Percentiles rank a stretch among this genome's conserved stretches.
phyloP scores from a whole-genome alignment of 2,797 vertebrate genomes.

The Pelobates cultripes region DNA sequence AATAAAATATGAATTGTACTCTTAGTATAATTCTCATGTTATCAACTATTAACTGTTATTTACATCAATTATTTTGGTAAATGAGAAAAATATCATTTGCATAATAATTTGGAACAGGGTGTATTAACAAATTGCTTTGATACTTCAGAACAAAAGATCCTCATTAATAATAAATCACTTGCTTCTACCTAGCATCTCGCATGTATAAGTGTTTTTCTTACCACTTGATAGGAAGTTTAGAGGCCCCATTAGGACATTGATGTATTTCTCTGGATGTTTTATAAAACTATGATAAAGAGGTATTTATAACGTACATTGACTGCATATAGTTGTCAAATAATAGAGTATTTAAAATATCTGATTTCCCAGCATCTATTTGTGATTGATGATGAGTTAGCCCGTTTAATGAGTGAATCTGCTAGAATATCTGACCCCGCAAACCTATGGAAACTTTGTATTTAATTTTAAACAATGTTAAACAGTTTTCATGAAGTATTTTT shows the following conservation, averaged over 20 bases:
- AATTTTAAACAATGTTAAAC: too few relatives aligned
- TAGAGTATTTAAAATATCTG: conserved; percentile 36
- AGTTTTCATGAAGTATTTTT: too few relatives aligned
- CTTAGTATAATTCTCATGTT: too few relatives aligned
- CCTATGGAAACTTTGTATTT: too few relatives aligned
- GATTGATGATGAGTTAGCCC: neutral
- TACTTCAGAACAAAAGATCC: neutral
- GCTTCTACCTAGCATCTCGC: neutral
- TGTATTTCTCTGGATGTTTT: neutral
- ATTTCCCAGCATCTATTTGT: conserved; percentile 23
- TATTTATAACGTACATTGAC: conserved; percentile 11
- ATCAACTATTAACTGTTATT: too few relatives aligned
- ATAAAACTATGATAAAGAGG: conserved; percentile 19
- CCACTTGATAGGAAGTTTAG: neutral
- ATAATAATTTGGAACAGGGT: too few relatives aligned
- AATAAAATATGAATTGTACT: too few relatives aligned
- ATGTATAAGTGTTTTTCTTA: neutral
- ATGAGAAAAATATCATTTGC: too few relatives aligned
- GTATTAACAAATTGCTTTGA: too few relatives aligned
- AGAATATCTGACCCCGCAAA: neutral
- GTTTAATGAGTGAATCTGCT: neutral
- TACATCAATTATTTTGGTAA: too few relatives aligned
- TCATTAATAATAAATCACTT: neutral
- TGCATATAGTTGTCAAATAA: conserved; percentile 32
- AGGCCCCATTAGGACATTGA: neutral